Evolutionary conservation across 1,140 invertebrate species (phyloP).

Genomic region (Apis cerana): DNA sequence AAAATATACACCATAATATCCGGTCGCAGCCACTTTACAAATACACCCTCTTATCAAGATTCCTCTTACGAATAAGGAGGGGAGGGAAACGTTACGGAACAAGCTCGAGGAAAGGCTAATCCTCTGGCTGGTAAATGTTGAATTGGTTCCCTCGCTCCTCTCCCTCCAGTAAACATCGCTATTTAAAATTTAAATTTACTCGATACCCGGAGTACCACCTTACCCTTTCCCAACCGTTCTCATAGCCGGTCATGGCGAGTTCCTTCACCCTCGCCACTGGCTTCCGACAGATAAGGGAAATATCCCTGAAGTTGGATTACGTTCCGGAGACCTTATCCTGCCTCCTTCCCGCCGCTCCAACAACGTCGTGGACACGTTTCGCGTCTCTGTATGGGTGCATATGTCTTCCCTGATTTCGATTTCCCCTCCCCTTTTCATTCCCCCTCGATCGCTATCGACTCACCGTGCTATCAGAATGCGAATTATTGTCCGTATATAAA

Average conservation of each 20-base stretch:
- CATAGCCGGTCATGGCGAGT: slow-evolving; percentile 22
- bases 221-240: slow-evolving; percentile 31
- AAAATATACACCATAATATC: not conserved
- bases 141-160: slow-evolving; percentile 40
- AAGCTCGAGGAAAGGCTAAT: slow-evolving; percentile 57
- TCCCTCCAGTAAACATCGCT: slow-evolving; percentile 53
- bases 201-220: slow-evolving; percentile 52
- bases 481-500: not conserved
- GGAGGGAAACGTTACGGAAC: slow-evolving; percentile 12
- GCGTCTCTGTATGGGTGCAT: slow-evolving; percentile 27
- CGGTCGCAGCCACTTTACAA: not conserved
- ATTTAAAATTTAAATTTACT: slow-evolving; percentile 71
- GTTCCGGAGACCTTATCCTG: slow-evolving; percentile 54
- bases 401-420: slow-evolving; percentile 17
- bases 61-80: not conserved
- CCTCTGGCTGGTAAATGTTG: slow-evolving; percentile 58
- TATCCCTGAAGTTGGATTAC: slow-evolving; percentile 57
- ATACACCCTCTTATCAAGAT: slow-evolving; percentile 27
- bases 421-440: slow-evolving; percentile 7
- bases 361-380: slow-evolving; percentile 33
- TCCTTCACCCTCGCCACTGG: slow-evolving; percentile 37
- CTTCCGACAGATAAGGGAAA: slow-evolving; percentile 63
- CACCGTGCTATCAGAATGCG: not conserved
- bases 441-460: not conserved
- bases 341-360: not conserved